Base-by-base conservation (phyloP, 2,888 invertebrate species). In the Drosophila mimica region DNA sequence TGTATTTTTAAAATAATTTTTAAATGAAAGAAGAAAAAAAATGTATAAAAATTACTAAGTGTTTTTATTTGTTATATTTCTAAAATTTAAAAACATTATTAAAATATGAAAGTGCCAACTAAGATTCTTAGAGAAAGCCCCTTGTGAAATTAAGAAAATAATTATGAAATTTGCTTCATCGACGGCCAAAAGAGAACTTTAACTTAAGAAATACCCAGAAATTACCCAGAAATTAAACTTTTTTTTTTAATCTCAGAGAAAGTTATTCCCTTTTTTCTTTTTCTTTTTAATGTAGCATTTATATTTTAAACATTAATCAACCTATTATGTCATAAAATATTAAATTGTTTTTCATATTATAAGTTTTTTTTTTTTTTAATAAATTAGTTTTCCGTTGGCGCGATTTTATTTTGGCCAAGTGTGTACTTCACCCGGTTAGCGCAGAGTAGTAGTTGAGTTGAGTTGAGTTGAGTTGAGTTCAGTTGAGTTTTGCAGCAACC, bases 381-480 rank as follows among this genome's bases (percentile, higher is more conserved):
- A 15, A 46, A 46, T 46, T 46, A 4, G 8, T 15, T 25, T 25
- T 20, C 1, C 2, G 7, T 46, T 20, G 13, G 7, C 13, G 46
- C 13, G 20, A 46, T 46, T 46, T 46, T 20, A 4, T 25, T 25
- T 46, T 46, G 25, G 2, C 15, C 8, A 4, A 25, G 46, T 17
- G 46, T 46, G 20, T 25, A 25, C 46, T 25, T 25, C 8, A 8
- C 25, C 15, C 46, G 20, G 8, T 46, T 8, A 15, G 15, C 25
- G 25, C 4, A 8, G 25, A 54, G 54, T 17, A 28, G 28, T n/a
- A 56, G 25, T 46, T 43, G n/a, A 20, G 48, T 34, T 54, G 15
- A 25, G 53, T 25, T 54, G 15, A 25, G 53, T 25, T 54, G 20
- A 53, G 68, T 40, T 49, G 8, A 46, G 46, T 46, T 46, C 15